Percentiles rank a stretch among this genome's conserved stretches.
phyloP scores from a whole-genome alignment of 2,113 vertebrate genomes.

The Menidia beryllina region DNA sequence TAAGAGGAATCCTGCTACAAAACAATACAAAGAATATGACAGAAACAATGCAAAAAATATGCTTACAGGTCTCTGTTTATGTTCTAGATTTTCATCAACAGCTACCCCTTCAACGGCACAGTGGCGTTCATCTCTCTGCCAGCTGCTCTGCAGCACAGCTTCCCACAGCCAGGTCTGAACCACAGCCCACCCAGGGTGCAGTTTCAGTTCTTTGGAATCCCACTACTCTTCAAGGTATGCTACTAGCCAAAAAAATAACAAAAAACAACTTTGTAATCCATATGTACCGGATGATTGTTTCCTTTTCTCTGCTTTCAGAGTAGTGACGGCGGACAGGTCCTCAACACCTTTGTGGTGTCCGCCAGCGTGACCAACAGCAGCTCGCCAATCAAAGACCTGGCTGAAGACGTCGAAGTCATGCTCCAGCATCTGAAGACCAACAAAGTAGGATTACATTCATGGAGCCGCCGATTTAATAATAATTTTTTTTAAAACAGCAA shows the following conservation, averaged over 20 bases:
- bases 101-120: conserved; percentile 67
- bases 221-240: conserved; percentile 85
- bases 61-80: neutral
- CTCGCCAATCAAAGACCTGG: conserved; percentile 80
- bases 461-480: neutral
- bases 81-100: conserved; percentile 83
- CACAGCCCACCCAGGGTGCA: conserved; percentile 79
- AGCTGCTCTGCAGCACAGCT: conserved; percentile 75
- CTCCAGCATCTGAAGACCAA: conserved; percentile 83
- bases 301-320: conserved; percentile 71
- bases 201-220: conserved; percentile 88
- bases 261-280: neutral
- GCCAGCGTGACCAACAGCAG: conserved; percentile 85
- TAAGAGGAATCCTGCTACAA: too few relatives aligned
- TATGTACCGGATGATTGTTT: neutral
- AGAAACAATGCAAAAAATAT: too few relatives aligned
- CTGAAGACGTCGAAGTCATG: conserved; percentile 81
- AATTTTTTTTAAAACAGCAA: too few relatives aligned
- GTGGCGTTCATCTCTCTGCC: conserved; percentile 89
- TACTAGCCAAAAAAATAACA: neutral
- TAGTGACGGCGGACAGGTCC: conserved; percentile 21
- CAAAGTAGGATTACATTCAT: too few relatives aligned
- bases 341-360: conserved; percentile 89
- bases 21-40: too few relatives aligned
- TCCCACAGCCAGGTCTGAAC: conserved; percentile 52